A percentile compares a stretch with the other conserved stretches of the same genome.
Evolutionary conservation across 2,888 invertebrate genomes (phyloP).

Genomic region (Ormyrus pomaceus): DNA sequence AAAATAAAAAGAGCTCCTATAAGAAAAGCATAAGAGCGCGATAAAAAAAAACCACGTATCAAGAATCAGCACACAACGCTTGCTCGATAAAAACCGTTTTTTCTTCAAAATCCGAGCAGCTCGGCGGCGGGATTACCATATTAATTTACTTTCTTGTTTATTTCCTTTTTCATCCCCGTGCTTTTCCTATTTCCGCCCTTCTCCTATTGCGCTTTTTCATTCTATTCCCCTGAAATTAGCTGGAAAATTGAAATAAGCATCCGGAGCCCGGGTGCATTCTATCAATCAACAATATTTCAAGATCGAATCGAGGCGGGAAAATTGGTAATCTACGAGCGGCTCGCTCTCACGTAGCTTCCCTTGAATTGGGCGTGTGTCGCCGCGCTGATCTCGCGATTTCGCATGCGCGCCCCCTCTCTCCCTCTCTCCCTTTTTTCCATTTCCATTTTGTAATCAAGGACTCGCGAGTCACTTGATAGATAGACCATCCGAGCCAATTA

Average conservation of each 20-base stretch:
- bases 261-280: neutral
- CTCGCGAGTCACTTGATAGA: conserved; percentile 26
- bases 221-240: conserved; percentile 27
- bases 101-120: neutral
- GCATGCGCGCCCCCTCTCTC: neutral
- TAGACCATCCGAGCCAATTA: neutral
- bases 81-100: too few species aligned
- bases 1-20: too few species aligned
- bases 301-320: conserved; percentile 21
- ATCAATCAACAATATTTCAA: conserved; percentile 47
- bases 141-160: neutral
- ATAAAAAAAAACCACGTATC: too few species aligned
- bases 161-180: neutral
- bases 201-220: too few species aligned
- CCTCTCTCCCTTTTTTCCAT: conserved; percentile 19
- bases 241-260: conserved; percentile 47
- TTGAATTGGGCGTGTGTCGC: neutral
- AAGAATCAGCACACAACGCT: too few species aligned
- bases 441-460: conserved; percentile 44
- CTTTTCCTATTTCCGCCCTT: too few species aligned
- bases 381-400: neutral
- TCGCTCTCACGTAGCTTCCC: neutral
- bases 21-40: too few species aligned
- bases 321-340: conserved; percentile 36
- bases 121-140: neutral